phyloP scores from a whole-genome alignment of 2,113 vertebrate species.

The Hoplias malabaricus region DNA sequence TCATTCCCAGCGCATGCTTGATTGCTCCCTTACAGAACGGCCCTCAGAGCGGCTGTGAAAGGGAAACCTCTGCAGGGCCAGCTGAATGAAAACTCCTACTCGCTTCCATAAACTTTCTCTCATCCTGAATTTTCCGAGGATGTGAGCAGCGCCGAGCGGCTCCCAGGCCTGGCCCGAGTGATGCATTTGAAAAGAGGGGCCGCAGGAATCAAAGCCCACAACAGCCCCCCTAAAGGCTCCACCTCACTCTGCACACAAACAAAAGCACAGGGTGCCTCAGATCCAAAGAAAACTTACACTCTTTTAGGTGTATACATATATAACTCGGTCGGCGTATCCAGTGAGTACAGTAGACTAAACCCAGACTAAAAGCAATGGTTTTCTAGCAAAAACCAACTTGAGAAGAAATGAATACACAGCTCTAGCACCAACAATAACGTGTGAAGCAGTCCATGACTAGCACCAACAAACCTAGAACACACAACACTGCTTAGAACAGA shows the following conservation, averaged over 20 bases:
- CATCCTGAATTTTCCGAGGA: conserved; percentile 90
- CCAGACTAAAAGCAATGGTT: too few relatives aligned
- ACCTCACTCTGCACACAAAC: conserved; percentile 64
- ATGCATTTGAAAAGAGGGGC: conserved; percentile 84
- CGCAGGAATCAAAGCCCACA: conserved; percentile 83
- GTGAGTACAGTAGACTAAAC: too few relatives aligned
- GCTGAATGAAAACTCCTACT: conserved; percentile 90
- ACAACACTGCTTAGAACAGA: too few relatives aligned
- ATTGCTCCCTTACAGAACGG: conserved; percentile 91
- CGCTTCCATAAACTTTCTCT: conserved; percentile 93
- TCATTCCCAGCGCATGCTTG: conserved; percentile 93
- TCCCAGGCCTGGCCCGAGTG: conserved; percentile 77
- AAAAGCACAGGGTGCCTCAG: conserved; percentile 35
- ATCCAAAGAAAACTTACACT: conserved; percentile 6
- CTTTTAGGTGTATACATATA: conserved; percentile 10
- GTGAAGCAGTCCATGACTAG: too few relatives aligned
- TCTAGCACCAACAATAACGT: too few relatives aligned
- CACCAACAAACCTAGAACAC: too few relatives aligned
- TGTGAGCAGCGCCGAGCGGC: conserved; percentile 81
- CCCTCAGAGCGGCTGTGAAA: conserved; percentile 83
- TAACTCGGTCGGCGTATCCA: too few relatives aligned
- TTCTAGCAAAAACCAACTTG: too few relatives aligned
- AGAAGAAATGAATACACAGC: too few relatives aligned
- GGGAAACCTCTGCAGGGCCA: conserved; percentile 76
- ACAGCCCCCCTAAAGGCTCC: conserved; percentile 61